phyloP scores from a whole-genome alignment of 2,797 vertebrate species.

The Zonotrichia albicollis region DNA sequence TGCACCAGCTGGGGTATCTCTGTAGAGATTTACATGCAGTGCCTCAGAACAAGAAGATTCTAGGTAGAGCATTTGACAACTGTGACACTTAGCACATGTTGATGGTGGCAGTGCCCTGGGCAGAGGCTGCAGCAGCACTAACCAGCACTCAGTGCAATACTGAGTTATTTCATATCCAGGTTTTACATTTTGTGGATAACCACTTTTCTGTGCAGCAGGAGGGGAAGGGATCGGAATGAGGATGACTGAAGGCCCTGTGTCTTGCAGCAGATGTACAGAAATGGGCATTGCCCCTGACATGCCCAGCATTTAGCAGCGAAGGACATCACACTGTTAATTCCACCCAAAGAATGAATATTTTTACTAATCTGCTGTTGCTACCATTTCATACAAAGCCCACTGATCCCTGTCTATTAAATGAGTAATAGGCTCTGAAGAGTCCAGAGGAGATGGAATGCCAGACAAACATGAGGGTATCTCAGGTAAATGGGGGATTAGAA shows the following conservation, averaged over 20 bases:
- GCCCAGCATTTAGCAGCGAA: background rate
- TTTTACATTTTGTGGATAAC: background rate
- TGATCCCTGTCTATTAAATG: background rate
- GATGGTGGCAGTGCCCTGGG: background rate
- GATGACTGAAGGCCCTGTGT: background rate
- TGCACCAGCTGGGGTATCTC: background rate
- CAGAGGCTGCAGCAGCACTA: background rate
- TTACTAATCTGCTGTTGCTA: background rate
- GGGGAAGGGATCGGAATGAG: background rate
- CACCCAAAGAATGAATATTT: background rate
- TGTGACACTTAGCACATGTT: accelerated
- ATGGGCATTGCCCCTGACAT: accelerated
- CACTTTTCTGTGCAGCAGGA: background rate
- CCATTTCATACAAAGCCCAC: background rate
- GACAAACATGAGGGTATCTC: background rate
- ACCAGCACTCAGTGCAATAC: too few species aligned
- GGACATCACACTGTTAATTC: background rate
- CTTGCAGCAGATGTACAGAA: background rate
- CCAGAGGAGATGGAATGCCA: background rate
- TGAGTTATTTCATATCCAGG: background rate
- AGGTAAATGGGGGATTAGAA: background rate
- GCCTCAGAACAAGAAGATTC: background rate
- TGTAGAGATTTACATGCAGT: background rate
- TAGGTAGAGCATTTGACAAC: accelerated
- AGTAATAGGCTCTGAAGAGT: background rate